Evolutionary conservation across 2,113 vertebrate genomes (phyloP).

Genomic region (Lophius piscatorius): DNA sequence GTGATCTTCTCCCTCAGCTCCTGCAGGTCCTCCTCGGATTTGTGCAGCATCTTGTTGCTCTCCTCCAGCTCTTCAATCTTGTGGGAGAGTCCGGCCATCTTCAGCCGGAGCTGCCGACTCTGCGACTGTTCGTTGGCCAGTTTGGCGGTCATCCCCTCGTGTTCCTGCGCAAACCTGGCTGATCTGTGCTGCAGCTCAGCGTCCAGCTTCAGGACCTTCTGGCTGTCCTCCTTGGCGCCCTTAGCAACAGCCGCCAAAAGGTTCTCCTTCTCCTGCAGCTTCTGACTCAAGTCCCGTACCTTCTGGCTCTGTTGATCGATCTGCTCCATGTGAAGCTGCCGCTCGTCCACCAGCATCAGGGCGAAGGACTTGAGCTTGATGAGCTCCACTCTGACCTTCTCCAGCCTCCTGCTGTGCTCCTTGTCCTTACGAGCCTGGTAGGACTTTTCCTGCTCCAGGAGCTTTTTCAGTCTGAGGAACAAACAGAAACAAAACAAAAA

Average conservation of each 20-base stretch:
- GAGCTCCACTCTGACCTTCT: conserved; percentile 89
- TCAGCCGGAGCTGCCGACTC: conserved; percentile 87
- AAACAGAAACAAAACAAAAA: conserved; percentile 24
- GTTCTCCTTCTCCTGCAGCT: conserved; percentile 88
- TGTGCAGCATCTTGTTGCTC: conserved; percentile 86
- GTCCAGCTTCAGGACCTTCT: conserved; percentile 88
- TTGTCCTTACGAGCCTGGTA: conserved; percentile 92
- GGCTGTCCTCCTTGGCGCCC: conserved; percentile 87
- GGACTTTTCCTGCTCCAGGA: conserved; percentile 94
- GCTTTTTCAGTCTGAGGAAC: conserved; percentile 88
- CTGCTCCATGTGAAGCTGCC: conserved; percentile 92
- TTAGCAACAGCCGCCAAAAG: conserved; percentile 76
- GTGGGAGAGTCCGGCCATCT: conserved; percentile 80
- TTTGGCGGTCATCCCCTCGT: conserved; percentile 90
- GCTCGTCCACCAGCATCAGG: conserved; percentile 96
- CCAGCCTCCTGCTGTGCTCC: conserved; percentile 87
- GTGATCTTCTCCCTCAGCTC: conserved; percentile 92
- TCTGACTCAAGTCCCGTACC: conserved; percentile 88
- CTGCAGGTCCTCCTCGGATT: conserved; percentile 90
- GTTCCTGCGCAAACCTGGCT: conserved; percentile 84
- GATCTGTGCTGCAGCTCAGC: conserved; percentile 86
- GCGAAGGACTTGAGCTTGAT: conserved; percentile 95
- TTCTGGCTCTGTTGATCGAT: conserved; percentile 91
- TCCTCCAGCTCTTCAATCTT: conserved; percentile 92
- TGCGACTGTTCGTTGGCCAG: conserved; percentile 88